A percentile compares a stretch with the other conserved stretches of the same genome.
These are phyloP conservation scores for Hafferia zeledoni DNA, from an alignment of 2,797 vertebrate genomes.

Conservation along the genomic window DNA sequence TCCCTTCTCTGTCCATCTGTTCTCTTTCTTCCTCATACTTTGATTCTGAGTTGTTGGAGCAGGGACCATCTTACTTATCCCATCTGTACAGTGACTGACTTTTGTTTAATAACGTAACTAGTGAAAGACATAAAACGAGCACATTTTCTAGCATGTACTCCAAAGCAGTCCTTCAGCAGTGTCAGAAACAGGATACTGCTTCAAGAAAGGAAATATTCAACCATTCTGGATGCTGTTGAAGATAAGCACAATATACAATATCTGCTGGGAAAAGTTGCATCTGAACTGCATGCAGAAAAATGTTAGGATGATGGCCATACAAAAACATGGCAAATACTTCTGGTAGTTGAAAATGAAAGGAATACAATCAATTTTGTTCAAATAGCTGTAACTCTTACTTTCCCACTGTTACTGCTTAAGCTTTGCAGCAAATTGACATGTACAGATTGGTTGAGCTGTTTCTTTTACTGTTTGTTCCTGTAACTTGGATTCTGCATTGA, in stretches of 20 bases:
- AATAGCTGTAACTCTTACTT: not conserved
- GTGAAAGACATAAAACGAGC: not conserved
- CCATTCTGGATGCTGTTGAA: not conserved
- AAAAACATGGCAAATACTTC: not conserved
- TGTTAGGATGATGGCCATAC: not conserved
- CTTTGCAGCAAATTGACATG: not conserved
- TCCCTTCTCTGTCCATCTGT: conserved; percentile 57
- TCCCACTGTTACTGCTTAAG: not conserved
- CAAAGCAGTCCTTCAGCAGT: not conserved
- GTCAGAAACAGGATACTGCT: not conserved
- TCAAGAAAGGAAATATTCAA: not conserved
- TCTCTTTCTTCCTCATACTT: conserved; percentile 2
- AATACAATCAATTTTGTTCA: not conserved
- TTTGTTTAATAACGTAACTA: conserved; percentile 4
- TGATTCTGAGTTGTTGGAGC: not conserved
- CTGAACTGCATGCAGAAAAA: not conserved
- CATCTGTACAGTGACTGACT: not conserved
- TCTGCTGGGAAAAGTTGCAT: not conserved
- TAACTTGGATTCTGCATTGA: not conserved
- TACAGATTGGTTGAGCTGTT: not conserved
- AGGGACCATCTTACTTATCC: not conserved
- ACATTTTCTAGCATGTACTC: not conserved
- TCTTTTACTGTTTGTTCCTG: not conserved
- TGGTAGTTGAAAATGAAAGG: not conserved
- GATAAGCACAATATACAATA: not conserved